Conservation (phyloP, 2,113 vertebrate species). For the Entelurus aequoreus region DNA sequence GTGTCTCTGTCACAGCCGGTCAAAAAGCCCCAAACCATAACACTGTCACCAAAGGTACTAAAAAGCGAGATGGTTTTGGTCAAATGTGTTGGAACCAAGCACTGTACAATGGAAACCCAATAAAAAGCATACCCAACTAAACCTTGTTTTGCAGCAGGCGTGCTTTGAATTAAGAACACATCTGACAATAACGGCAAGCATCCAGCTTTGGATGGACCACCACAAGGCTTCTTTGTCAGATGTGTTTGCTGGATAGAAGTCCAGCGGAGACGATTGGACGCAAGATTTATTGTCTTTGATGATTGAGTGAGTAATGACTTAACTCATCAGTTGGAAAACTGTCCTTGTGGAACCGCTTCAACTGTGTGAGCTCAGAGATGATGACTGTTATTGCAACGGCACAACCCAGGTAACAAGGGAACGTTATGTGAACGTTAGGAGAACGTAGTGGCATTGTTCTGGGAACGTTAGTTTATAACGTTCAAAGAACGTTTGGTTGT, state of each 20-base stretch:
- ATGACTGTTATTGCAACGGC: not conserved
- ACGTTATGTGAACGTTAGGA: too few relatives aligned
- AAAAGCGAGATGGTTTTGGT: too few relatives aligned
- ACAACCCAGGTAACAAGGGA: too few relatives aligned
- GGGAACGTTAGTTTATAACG: too few relatives aligned
- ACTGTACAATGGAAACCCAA: too few relatives aligned
- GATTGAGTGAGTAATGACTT: conserved; percentile 27
- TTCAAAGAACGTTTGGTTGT: too few relatives aligned
- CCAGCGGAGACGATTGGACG: conserved; percentile 25
- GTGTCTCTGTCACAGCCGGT: too few relatives aligned
- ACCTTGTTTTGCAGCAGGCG: conserved; percentile 42
- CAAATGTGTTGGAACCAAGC: too few relatives aligned
- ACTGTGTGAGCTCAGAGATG: conserved; percentile 3
- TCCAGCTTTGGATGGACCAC: conserved; percentile 33
- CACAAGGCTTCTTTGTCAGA: conserved; percentile 16
- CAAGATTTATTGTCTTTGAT: conserved; percentile 28
- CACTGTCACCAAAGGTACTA: too few relatives aligned
- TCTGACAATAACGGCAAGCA: conserved; percentile 47
- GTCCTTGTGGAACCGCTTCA: conserved; percentile 4
- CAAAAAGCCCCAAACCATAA: too few relatives aligned
- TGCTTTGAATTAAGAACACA: conserved; percentile 35
- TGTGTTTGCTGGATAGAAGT: conserved; percentile 37
- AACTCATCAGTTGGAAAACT: conserved; percentile 16
- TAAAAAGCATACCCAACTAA: not conserved
- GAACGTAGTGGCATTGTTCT: too few relatives aligned